phyloP scores from a whole-genome alignment of 2,888 invertebrate species.

The Idaea dimidiata region DNA sequence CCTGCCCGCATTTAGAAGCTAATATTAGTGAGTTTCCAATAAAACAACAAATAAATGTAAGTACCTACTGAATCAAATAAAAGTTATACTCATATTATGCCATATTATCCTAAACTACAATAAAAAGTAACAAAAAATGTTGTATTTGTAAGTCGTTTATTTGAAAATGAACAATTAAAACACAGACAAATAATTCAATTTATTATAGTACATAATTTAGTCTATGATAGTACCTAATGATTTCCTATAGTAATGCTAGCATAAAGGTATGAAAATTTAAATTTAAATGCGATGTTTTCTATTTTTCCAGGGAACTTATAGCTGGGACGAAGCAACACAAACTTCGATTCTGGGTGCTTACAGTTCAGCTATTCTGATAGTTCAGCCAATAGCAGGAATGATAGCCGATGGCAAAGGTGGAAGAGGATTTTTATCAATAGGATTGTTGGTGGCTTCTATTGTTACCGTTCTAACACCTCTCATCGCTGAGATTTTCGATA shows the following conservation, averaged over 20 bases:
- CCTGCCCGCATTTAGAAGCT: not conserved
- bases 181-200: too few relatives aligned
- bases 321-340: not conserved
- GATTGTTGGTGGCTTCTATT: not conserved
- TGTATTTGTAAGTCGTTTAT: too few relatives aligned
- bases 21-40: not conserved
- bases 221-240: too few relatives aligned
- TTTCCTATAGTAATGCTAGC: not conserved
- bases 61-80: not conserved
- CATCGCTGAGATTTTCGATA: not conserved
- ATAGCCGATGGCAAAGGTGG: not conserved
- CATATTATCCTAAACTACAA: too few relatives aligned
- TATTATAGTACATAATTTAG: too few relatives aligned
- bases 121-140: too few relatives aligned
- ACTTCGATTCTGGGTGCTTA: not conserved
- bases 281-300: not conserved
- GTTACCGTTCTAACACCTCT: constrained; percentile 3
- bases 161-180: too few relatives aligned
- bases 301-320: not conserved
- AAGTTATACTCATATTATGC: too few relatives aligned
- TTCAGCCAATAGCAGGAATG: not conserved
- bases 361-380: not conserved
- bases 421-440: not conserved
- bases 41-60: not conserved
- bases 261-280: not conserved